Evolutionary conservation across 2,113 vertebrate species (phyloP).

Genomic region (Rhinolophus sinicus): DNA sequence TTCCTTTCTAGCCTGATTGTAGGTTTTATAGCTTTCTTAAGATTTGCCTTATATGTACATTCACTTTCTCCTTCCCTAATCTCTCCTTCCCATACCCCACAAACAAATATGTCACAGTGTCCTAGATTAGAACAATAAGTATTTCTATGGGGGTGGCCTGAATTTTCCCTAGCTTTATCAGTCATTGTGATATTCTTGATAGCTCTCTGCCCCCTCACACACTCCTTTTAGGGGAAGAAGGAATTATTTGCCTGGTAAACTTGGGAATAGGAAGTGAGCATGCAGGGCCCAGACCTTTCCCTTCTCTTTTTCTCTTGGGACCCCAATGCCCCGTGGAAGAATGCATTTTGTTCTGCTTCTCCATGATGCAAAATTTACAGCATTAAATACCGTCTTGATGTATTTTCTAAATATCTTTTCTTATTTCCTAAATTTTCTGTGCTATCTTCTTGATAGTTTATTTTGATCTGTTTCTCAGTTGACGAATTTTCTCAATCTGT

Average conservation of each 20-base stretch:
- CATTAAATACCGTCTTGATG: neutral
- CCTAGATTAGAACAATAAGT: neutral
- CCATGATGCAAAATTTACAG: neutral
- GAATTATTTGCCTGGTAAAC: neutral
- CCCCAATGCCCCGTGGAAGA: neutral
- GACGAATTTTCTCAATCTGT: neutral
- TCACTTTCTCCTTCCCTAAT: neutral
- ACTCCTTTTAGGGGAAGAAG: neutral
- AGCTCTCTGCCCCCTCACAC: neutral
- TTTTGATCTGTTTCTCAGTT: neutral
- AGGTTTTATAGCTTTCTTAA: slow-evolving; percentile 25
- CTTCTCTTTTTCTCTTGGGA: neutral
- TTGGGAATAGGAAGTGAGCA: neutral
- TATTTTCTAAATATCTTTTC: neutral
- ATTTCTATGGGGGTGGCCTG: neutral
- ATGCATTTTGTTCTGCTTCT: neutral
- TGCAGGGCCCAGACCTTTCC: neutral
- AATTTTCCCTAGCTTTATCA: neutral
- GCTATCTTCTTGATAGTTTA: neutral
- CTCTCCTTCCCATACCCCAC: neutral
- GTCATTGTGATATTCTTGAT: neutral
- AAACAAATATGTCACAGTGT: neutral
- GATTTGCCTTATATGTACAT: neutral
- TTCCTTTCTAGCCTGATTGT: neutral
- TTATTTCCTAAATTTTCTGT: neutral